Conservation (phyloP, 2,888 invertebrate species). For the Neoscelio sp. region DNA sequence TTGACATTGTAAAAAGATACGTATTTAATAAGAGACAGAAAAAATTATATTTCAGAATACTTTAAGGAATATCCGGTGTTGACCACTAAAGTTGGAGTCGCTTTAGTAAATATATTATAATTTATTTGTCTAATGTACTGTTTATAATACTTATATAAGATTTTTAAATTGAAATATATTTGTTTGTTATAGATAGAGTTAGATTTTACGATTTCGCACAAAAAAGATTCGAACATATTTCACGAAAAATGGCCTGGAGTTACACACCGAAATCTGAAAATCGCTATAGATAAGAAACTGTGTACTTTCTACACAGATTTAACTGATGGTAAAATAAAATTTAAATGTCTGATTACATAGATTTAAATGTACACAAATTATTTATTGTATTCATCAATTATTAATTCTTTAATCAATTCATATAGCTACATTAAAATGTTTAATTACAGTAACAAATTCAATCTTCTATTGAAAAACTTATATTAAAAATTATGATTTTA, state of each 20-base stretch:
- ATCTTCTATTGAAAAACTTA: too few relatives aligned
- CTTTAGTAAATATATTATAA: slow-evolving; percentile 32
- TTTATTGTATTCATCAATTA: too few relatives aligned
- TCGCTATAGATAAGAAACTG: slow-evolving; percentile 5
- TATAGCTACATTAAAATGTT: too few relatives aligned
- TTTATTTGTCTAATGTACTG: too few relatives aligned
- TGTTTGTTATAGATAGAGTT: slow-evolving; percentile 18
- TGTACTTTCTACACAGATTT: slow-evolving; percentile 11
- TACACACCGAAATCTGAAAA: background rate
- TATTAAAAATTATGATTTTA: too few relatives aligned
- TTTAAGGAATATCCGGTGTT: slow-evolving; percentile 32
- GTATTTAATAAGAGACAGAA: slow-evolving; percentile 12
- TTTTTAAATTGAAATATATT: background rate
- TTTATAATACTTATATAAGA: background rate
- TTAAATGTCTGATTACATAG: too few relatives aligned
- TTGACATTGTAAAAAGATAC: slow-evolving; percentile 15
- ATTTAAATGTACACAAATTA: too few relatives aligned
- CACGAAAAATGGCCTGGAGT: slow-evolving; percentile 6
- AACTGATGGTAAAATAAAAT: background rate
- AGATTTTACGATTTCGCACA: slow-evolving; percentile 31
- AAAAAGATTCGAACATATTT: background rate
- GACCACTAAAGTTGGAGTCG: slow-evolving; percentile 1
- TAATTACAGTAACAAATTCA: too few relatives aligned
- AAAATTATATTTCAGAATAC: slow-evolving; percentile 35
- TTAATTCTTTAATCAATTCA: too few relatives aligned